Evolutionary conservation across 1,140 invertebrate species (phyloP), one percentile per base, ranked within the genome.

Genomic region (Periplaneta americana): DNA sequence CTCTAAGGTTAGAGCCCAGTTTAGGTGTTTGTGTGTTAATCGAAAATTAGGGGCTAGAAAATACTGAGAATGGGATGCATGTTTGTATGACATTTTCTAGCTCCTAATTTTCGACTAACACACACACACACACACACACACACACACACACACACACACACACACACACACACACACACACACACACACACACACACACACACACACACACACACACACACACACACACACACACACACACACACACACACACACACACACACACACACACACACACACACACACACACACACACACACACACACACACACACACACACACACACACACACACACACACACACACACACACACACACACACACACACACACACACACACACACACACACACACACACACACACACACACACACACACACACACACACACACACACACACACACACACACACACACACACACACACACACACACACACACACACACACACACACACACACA

Each of bases 71-170:
- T n/a, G n/a, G n/a, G n/a, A n/a, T n/a, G n/a, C n/a, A n/a, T n/a
- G n/a, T n/a, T n/a, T n/a, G n/a, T n/a, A n/a, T n/a, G n/a, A n/a
- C n/a, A n/a, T n/a, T n/a, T n/a, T n/a, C n/a, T n/a, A n/a, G n/a
- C n/a, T n/a, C n/a, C n/a, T n/a, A n/a, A n/a, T n/a, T n/a, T n/a
- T n/a, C n/a, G n/a, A n/a, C n/a, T n/a, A n/a, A n/a, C n/a, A n/a
- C n/a, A n/a, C n/a, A n/a, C n/a, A n/a, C n/a, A n/a, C n/a, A n/a
- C n/a, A n/a, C n/a, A 87, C 83, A 85, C 88, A 89, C 22, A 88
- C 87, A 82, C 82, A 82, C 81, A 82, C 81, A 82, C 81, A 79
- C 81, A 80, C 81, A 79, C 81, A 82, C 81, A 79, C 81, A 82
- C 81, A 57, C 77, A 79, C 81, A 82, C 81, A 82, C 81, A 79